Evolutionary conservation across 1,140 invertebrate genomes (phyloP), one percentile per base, ranked within the genome.

Genomic region (Drosophila saltans): DNA sequence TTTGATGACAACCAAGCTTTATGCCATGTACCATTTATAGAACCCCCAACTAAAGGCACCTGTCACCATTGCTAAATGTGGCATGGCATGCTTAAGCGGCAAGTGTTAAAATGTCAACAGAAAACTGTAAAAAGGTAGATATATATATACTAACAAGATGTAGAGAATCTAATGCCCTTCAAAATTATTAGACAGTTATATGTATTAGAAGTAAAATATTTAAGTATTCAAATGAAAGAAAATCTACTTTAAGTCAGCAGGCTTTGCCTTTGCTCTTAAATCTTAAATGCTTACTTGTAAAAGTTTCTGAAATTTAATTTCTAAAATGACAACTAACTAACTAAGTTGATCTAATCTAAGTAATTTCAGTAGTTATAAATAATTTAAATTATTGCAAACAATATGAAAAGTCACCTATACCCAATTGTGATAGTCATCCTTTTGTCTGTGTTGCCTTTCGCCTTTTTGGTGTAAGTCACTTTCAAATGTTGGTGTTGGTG

Each of bases 1-100:
- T 88, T 88, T 88, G 84, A 88, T 88, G 84, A 88, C 84, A 88
- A 81, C 71, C 66, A 78, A 84, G 84, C 84, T 89, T 88, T 88
- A 88, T 75, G 74, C 80, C 71, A 68, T 89, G 78, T 84, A 74
- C 80, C 67, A 57, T 68, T 62, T 55, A 66, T 36, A 2, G 33
- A 81, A 64, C 65, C 72, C 26, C 77, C 78, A 82, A 84, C 84
- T 89, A 89, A 89, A 89, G 85, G 85, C 84, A 89, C 84, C 85
- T 89, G 84, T 89, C 84, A 89, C 78, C 85, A 73, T 81, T 76
- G 80, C 84, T 85, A 89, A 84, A 84, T 89, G 78, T 75, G 78
- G 80, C 74, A 75, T 84, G 77, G 80, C 74, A 89, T 84, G 81
- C 78, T 89, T 72, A 84, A 88, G 85, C 84, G 75, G 70, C 73